phyloP scores from a whole-genome alignment of 2,888 invertebrate genomes.

The Parnassius apollo region DNA sequence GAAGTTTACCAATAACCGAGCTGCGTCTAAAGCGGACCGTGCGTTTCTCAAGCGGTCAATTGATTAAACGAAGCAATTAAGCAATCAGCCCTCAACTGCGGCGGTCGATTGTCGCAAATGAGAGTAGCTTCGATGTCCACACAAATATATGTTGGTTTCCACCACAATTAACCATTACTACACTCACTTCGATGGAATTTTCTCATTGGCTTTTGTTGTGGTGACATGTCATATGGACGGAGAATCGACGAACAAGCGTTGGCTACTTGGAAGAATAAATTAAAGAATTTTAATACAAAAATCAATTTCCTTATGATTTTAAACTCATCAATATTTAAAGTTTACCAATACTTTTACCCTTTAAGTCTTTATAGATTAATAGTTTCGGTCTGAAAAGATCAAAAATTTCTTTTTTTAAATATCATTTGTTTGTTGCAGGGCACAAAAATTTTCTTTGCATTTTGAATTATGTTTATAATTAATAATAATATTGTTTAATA shows the following conservation, averaged over 20 bases:
- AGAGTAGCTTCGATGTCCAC: slow-evolving; percentile 52
- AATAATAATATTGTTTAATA: no score
- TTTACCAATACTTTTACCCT: no score
- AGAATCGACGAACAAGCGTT: not conserved
- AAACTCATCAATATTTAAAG: no score
- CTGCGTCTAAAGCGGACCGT: slow-evolving; percentile 53
- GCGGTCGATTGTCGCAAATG: slow-evolving; percentile 73
- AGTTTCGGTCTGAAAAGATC: no score
- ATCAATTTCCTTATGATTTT: no score
- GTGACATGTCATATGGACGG: slow-evolving; percentile 2
- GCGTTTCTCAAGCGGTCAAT: slow-evolving; percentile 75
- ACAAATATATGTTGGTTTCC: slow-evolving; percentile 38
- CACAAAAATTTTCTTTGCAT: no score
- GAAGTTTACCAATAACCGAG: slow-evolving; percentile 58
- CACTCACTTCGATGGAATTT: not conserved
- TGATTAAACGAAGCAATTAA: slow-evolving; percentile 81
- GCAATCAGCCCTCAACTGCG: slow-evolving; percentile 74
- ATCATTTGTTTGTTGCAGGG: no score
- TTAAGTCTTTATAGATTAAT: no score
- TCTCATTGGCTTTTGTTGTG: slow-evolving; percentile 21
- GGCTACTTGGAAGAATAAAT: no score
- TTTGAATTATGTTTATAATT: no score
- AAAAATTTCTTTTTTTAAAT: no score
- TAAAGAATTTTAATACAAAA: no score
- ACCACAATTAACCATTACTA: slow-evolving; percentile 13